phyloP scores from a whole-genome alignment of 2,888 invertebrate genomes.

The Oscheius sp. region DNA sequence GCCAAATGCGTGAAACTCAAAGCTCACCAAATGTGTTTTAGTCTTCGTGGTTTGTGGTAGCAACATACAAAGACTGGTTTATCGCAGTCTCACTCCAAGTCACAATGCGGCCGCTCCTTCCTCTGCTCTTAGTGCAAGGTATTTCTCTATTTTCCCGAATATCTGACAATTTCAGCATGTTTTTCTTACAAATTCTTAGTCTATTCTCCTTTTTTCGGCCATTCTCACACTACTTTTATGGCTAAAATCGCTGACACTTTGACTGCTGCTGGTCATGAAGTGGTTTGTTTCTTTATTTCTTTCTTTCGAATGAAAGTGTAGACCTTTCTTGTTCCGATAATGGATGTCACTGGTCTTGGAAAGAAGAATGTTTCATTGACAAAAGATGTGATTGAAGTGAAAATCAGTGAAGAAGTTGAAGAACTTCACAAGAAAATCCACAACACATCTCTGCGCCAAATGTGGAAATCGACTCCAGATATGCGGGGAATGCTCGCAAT shows the following conservation, averaged over 20 bases:
- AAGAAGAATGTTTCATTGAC: not conserved
- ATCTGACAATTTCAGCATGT: not conserved
- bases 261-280: slow-evolving; percentile 46
- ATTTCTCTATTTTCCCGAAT: no score
- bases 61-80: no score
- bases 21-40: no score
- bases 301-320: no score
- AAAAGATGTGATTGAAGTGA: not conserved
- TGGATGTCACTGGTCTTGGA: not conserved
- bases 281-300: no score
- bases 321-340: slow-evolving; percentile 13
- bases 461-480: slow-evolving; percentile 4
- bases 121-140: no score
- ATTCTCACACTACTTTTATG: slow-evolving; percentile 41
- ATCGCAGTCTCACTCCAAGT: no score
- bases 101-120: no score
- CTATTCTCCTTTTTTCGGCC: slow-evolving; percentile 43
- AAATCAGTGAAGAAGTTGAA: not conserved
- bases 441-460: not conserved
- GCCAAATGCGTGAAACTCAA: no score
- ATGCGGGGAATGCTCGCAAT: not conserved
- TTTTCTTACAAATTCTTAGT: slow-evolving; percentile 32
- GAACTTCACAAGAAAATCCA: not conserved
- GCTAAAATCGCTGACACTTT: slow-evolving; percentile 41
- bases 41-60: no score